phyloP scores from a whole-genome alignment of 2,888 invertebrate genomes.

The Listrodromus nycthemerus region DNA sequence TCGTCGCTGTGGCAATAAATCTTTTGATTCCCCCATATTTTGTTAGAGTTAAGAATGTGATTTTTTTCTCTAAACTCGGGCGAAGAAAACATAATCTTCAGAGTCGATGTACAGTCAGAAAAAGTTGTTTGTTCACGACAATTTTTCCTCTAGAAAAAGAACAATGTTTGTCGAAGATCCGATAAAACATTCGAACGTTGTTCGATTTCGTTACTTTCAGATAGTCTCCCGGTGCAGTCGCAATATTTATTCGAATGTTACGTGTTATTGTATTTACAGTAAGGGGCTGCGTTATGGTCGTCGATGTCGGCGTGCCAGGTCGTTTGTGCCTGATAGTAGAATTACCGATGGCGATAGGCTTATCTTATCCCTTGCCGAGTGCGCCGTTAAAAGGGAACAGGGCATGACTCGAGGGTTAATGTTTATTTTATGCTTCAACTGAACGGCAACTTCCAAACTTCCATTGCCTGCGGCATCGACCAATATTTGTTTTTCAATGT shows the following conservation, averaged over 20 bases:
- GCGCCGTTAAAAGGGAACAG: constrained; percentile 8
- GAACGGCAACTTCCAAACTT: neutral
- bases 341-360: constrained; percentile 45
- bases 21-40: too few relatives aligned
- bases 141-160: too few relatives aligned
- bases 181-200: neutral
- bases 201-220: constrained; percentile 2
- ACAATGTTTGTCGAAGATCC: too few relatives aligned
- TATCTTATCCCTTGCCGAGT: constrained; percentile 53
- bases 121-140: too few relatives aligned
- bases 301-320: constrained; percentile 36
- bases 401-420: neutral
- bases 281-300: neutral
- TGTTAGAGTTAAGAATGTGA: too few relatives aligned
- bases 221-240: neutral
- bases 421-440: neutral
- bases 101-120: too few relatives aligned
- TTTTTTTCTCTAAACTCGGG: too few relatives aligned
- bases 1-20: too few relatives aligned
- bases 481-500: neutral
- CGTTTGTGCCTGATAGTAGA: constrained; percentile 42
- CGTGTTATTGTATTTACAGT: constrained; percentile 19
- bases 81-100: too few relatives aligned
- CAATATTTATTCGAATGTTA: constrained; percentile 9
- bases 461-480: neutral